phyloP scores from a whole-genome alignment of 1,140 invertebrate genomes.

The Subanguina moxae region DNA sequence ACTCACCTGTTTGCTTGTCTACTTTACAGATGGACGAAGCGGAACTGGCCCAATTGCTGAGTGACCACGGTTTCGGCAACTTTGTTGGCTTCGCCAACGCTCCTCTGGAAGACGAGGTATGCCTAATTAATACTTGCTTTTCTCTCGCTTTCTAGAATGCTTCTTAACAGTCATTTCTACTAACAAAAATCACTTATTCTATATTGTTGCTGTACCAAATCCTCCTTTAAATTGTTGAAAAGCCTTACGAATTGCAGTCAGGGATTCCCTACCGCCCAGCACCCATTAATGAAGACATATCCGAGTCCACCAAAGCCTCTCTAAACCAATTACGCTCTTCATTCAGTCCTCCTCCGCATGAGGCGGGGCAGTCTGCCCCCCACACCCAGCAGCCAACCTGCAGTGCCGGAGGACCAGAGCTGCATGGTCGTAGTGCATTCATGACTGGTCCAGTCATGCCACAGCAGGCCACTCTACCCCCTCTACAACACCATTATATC shows the following conservation, averaged over 20 bases:
- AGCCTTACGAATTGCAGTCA: not conserved
- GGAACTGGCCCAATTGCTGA: slow-evolving; percentile 44
- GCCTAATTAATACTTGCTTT: too few relatives aligned
- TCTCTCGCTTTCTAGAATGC: too few relatives aligned
- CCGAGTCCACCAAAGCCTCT: slow-evolving; percentile 31
- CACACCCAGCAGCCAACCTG: not conserved
- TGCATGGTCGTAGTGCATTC: slow-evolving; percentile 33
- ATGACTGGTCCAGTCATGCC: slow-evolving; percentile 32
- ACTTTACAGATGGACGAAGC: slow-evolving; percentile 48
- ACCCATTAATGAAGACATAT: slow-evolving; percentile 8
- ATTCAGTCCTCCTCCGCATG: slow-evolving; percentile 40
- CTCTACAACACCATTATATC: too few relatives aligned
- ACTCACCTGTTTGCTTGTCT: not conserved
- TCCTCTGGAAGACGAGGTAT: too few relatives aligned
- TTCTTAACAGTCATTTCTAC: too few relatives aligned
- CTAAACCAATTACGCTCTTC: slow-evolving; percentile 49
- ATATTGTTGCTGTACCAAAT: too few relatives aligned
- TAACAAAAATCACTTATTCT: too few relatives aligned
- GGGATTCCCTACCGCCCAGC: slow-evolving; percentile 6
- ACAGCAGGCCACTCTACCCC: slow-evolving; percentile 12
- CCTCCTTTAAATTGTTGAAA: too few relatives aligned
- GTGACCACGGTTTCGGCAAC: slow-evolving; percentile 40
- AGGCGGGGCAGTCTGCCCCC: not conserved
- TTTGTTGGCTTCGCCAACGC: slow-evolving; percentile 22
- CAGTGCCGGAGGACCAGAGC: not conserved